Evolutionary conservation across 2,797 vertebrate species (phyloP).

Genomic region (Lepilemur septentrionalis): DNA sequence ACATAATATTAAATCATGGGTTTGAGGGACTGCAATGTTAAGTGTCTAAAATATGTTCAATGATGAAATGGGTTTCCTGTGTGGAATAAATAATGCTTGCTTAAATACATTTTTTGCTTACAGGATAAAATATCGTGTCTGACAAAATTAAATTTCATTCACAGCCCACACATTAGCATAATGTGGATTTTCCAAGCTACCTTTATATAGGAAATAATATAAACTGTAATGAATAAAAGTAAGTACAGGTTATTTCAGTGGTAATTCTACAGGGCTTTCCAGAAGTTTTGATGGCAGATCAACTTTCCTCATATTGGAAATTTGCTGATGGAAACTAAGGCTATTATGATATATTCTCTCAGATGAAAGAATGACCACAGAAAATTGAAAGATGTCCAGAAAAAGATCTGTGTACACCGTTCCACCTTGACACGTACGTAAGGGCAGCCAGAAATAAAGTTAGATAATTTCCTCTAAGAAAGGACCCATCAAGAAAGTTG

Average conservation of each 20-base stretch:
- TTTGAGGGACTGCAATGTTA: slow-evolving; percentile 32
- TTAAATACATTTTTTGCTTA: slow-evolving; percentile 62
- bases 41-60: slow-evolving; percentile 31
- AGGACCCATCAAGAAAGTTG: neutral
- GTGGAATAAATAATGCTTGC: slow-evolving; percentile 58
- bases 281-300: slow-evolving; percentile 28
- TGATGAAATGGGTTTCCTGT: slow-evolving; percentile 43
- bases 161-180: slow-evolving; percentile 49
- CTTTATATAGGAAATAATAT: slow-evolving; percentile 53
- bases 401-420: neutral
- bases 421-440: neutral
- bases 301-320: neutral
- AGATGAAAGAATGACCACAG: neutral
- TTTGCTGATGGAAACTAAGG: neutral
- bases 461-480: slow-evolving; percentile 2
- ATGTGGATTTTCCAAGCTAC: slow-evolving; percentile 35
- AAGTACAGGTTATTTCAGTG: neutral
- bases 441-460: neutral
- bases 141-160: slow-evolving; percentile 63
- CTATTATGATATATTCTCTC: neutral
- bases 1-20: slow-evolving; percentile 29
- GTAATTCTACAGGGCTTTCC: neutral
- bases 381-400: neutral
- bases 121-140: slow-evolving; percentile 48
- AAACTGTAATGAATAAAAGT: slow-evolving; percentile 35